Conservation (phyloP, 2,797 vertebrate species). For the Chelon labrosus region DNA sequence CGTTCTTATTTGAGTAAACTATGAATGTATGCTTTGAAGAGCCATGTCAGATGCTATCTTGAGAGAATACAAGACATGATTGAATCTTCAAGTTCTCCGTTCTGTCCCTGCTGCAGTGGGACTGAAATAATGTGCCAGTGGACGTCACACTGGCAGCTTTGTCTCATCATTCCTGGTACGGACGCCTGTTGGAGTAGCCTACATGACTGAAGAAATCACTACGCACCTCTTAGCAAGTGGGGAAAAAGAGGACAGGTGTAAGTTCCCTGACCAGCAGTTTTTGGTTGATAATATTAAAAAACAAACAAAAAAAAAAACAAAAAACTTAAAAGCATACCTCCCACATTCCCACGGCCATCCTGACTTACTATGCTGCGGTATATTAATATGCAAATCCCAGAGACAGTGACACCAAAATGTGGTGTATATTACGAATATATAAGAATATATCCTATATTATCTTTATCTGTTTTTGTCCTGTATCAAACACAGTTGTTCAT, state of each 20-base stretch:
- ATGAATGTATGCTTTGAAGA: constrained; percentile 83
- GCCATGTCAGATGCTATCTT: constrained; percentile 65
- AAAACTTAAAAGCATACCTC: constrained; percentile 37
- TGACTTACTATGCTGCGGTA: constrained; percentile 44
- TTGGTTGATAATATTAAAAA: constrained; percentile 44
- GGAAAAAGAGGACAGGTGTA: constrained; percentile 9
- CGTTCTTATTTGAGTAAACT: constrained; percentile 60
- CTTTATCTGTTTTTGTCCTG: constrained; percentile 56
- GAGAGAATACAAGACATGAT: constrained; percentile 25
- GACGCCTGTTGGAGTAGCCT: constrained; percentile 38
- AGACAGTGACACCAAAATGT: constrained; percentile 68
- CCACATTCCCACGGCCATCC: constrained; percentile 62
- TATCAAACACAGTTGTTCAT: constrained; percentile 50
- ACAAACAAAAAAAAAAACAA: constrained; percentile 39
- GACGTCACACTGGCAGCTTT: constrained; percentile 9
- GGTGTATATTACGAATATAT: constrained; percentile 74
- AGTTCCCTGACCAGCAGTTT: constrained; percentile 75
- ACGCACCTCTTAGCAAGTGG: constrained; percentile 17
- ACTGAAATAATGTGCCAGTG: constrained; percentile 12
- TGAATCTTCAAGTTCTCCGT: constrained; percentile 28
- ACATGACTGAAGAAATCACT: constrained; percentile 38
- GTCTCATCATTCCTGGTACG: constrained; percentile 38
- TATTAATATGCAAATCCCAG: constrained; percentile 72
- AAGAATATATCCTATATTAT: constrained; percentile 72
- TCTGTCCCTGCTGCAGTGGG: constrained; percentile 38